phyloP scores from a whole-genome alignment of 2,888 invertebrate species.

The Plebejus anna region DNA sequence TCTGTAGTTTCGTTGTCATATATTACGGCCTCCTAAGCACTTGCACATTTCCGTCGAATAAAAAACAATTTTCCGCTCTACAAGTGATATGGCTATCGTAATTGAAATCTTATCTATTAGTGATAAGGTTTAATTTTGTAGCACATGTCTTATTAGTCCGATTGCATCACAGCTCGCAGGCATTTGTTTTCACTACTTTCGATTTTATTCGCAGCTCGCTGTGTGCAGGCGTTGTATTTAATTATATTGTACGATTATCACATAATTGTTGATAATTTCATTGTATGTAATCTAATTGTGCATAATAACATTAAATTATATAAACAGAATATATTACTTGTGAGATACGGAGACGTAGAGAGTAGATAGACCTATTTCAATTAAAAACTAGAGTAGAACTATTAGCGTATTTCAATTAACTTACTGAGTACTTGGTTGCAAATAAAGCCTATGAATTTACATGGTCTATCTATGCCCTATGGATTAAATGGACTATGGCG shows the following conservation, averaged over 20 bases:
- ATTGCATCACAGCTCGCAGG: conserved; percentile 20
- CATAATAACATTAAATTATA: neutral
- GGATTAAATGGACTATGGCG: no score
- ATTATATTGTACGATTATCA: conserved; percentile 16
- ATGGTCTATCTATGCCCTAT: neutral
- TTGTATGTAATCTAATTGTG: conserved; percentile 2
- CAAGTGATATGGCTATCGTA: neutral
- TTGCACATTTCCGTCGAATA: neutral
- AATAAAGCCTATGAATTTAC: neutral
- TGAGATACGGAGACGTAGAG: neutral
- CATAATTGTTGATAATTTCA: conserved; percentile 15
- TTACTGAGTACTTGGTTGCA: no score
- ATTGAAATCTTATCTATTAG: neutral
- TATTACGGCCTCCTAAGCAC: neutral
- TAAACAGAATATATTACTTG: neutral
- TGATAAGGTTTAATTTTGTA: conserved; percentile 5
- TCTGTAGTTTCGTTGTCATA: neutral
- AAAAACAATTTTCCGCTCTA: conserved; percentile 9
- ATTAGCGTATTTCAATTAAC: neutral
- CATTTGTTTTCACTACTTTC: conserved; percentile 28
- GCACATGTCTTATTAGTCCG: neutral
- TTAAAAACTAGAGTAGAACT: neutral
- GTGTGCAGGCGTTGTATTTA: neutral
- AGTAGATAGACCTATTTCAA: neutral
- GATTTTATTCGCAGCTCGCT: conserved; percentile 13